Evolutionary conservation across 2,113 vertebrate genomes (phyloP), one percentile per base, ranked within the genome.

Genomic region (Dicrurus megarhynchus): DNA sequence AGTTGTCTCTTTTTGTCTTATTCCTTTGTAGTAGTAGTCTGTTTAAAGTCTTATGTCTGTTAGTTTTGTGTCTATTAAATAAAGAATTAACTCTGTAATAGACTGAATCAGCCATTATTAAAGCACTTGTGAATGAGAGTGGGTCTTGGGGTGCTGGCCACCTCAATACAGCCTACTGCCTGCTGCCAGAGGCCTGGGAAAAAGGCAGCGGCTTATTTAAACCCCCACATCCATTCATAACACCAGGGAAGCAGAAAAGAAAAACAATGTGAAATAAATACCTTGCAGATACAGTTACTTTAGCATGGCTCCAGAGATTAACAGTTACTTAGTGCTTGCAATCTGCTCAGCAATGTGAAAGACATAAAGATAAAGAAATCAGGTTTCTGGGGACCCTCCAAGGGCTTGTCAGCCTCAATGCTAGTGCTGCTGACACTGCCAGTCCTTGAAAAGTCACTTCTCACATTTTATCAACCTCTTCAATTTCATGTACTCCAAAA

Each of bases 251-350:
- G 60, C 67, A 70, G 87, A 77, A 80, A 44, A 81, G 71, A 85
- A 87, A 95, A 89, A 84, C 69, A 91, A 89, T 35, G 47, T 71
- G 77, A 81, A 95, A 70, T 42, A 91, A 96, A 80, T 65, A 92
- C 50, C 87, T 81, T 0, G 3, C 59, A 85, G 84, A 47, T 61
- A 71, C 16, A 87, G 82, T 65, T 65, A 73, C 46, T 90, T 84
- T 16, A 85, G 50, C 67, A 79, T 55, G 67, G 35, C 85, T 90
- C 79, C 42, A 61, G 68, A 81, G 82, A 80, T 42, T 52, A 68
- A 63, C n/a, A 27, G 50, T 76, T 69, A 74, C 56, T 84, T 50
- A 78, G 39, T 4, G 3, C 63, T 61, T 46, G 46, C 63, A 84
- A 53, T 33, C 71, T 86, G 76, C 56, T 55, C 67, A 52, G 68